phyloP scores from a whole-genome alignment of 2,113 vertebrate species.

The Caranx ignobilis region DNA sequence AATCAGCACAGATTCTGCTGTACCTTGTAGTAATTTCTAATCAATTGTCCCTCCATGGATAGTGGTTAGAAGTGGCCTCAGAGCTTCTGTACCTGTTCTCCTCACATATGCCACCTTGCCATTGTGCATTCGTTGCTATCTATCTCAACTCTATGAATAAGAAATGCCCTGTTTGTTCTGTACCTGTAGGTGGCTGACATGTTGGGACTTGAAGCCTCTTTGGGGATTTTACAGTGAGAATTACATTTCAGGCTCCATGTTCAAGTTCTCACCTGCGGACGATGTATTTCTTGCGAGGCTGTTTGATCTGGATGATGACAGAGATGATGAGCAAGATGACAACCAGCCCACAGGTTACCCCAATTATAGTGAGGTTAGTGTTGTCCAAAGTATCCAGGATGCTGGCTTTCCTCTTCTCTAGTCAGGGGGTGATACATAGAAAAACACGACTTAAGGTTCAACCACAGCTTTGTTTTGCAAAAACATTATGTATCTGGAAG shows the following conservation, averaged over 20 bases:
- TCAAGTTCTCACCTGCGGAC: slow-evolving; percentile 82
- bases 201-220: not conserved
- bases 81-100: no score
- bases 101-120: not conserved
- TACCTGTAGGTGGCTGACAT: not conserved
- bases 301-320: slow-evolving; percentile 96
- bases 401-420: slow-evolving; percentile 94
- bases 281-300: slow-evolving; percentile 98
- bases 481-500: not conserved
- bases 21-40: no score
- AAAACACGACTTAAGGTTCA: not conserved
- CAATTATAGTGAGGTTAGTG: slow-evolving; percentile 95
- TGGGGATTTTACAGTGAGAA: not conserved
- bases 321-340: slow-evolving; percentile 94
- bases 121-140: not conserved
- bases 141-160: not conserved
- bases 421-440: slow-evolving; percentile 1
- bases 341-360: slow-evolving; percentile 93
- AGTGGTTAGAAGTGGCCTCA: no score
- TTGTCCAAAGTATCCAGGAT: slow-evolving; percentile 94
- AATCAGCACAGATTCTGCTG: not conserved
- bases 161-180: not conserved
- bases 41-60: no score
- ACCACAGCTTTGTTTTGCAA: not conserved
- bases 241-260: not conserved